phyloP scores from a whole-genome alignment of 2,797 vertebrate species.

The Diplodus sargus region DNA sequence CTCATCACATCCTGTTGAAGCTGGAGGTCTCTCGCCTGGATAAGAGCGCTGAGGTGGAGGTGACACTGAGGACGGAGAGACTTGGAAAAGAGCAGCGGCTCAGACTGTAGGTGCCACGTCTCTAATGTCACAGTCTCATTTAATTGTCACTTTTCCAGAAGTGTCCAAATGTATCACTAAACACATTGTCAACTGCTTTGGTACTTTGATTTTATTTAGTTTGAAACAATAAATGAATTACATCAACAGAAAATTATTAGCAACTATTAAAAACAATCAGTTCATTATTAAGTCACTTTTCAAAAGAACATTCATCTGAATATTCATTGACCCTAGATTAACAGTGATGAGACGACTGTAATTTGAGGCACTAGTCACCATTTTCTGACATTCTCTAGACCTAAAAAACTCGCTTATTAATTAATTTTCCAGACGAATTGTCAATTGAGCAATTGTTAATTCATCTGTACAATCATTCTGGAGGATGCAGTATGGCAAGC shows the following conservation, averaged over 20 bases:
- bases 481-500: neutral
- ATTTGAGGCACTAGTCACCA: neutral
- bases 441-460: neutral
- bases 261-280: too few species aligned
- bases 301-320: too few species aligned
- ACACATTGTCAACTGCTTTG: neutral
- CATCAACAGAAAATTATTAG: neutral
- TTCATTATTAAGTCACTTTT: too few species aligned
- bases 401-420: too few species aligned
- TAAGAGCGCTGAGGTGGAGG: slow-evolving; percentile 82
- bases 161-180: neutral
- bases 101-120: slow-evolving; percentile 76
- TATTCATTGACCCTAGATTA: neutral
- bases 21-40: slow-evolving; percentile 79
- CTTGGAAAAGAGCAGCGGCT: slow-evolving; percentile 64
- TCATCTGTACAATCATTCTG: neutral
- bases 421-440: too few species aligned
- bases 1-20: slow-evolving; percentile 83
- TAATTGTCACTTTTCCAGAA: neutral
- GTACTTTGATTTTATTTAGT: neutral
- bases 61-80: slow-evolving; percentile 71
- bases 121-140: neutral
- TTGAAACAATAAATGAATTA: neutral
- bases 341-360: neutral
- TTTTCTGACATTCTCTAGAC: neutral